phyloP scores from a whole-genome alignment of 1,140 invertebrate species.

The Drosophila littoralis region DNA sequence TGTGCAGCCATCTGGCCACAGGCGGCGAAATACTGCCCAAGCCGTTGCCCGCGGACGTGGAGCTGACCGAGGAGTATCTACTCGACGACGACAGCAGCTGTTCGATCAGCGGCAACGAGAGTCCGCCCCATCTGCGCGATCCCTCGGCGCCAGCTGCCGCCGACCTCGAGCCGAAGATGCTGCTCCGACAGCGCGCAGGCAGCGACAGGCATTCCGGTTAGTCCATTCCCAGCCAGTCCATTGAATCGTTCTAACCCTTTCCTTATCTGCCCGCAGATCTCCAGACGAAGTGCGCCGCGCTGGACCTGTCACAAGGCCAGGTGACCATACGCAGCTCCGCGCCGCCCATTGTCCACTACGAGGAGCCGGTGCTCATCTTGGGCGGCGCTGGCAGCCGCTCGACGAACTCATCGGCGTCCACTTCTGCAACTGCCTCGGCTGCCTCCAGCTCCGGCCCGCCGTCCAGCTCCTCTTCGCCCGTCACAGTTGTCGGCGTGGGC shows the following conservation, averaged over 20 bases:
- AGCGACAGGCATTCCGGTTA: conserved; percentile 61
- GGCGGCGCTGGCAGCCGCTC: conserved; percentile 6
- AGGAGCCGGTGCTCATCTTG: conserved; percentile 14
- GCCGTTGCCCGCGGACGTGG: conserved; percentile 55
- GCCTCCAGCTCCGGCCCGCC: conserved; percentile 45
- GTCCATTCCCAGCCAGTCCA: not conserved
- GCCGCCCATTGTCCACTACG: conserved; percentile 50
- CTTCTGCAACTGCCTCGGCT: conserved; percentile 35
- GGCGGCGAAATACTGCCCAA: conserved; percentile 58
- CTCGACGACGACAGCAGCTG: conserved; percentile 76
- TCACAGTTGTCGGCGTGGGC: conserved; percentile 44
- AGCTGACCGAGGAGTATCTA: conserved; percentile 64
- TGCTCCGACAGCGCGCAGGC: conserved; percentile 28
- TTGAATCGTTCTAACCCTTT: not conserved
- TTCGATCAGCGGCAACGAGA: conserved; percentile 76
- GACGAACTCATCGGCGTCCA: conserved; percentile 20
- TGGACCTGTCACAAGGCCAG: not conserved
- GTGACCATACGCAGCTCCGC: conserved; percentile 43
- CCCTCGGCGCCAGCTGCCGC: not conserved
- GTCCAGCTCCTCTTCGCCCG: conserved; percentile 55
- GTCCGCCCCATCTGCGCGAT: conserved; percentile 55
- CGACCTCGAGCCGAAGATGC: conserved; percentile 15
- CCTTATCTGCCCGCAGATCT: conserved; percentile 15
- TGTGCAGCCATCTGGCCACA: conserved; percentile 86
- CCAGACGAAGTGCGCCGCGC: conserved; percentile 3